These are phyloP conservation scores for Heliconius sara DNA, from an alignment of 2,888 invertebrate species.

Conservation along the genomic window DNA sequence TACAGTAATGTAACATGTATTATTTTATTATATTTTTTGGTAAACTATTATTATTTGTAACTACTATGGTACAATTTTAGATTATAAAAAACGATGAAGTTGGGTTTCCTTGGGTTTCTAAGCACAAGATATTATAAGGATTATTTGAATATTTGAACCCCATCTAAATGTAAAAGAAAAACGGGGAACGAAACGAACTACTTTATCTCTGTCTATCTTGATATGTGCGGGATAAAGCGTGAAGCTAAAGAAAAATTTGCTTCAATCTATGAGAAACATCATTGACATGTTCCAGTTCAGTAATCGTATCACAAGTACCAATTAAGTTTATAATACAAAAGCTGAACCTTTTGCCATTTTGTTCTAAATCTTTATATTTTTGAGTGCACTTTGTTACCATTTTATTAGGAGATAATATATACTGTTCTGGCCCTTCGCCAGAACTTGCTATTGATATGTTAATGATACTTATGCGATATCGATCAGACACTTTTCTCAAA, in stretches of 20 bases:
- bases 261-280: neutral
- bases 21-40: too few species aligned
- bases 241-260: neutral
- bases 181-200: neutral
- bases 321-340: slow-evolving; percentile 10
- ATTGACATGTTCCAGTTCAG: neutral
- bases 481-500: slow-evolving; percentile 46
- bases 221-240: neutral
- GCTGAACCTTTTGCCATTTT: slow-evolving; percentile 20
- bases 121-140: too few species aligned
- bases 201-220: neutral
- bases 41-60: too few species aligned
- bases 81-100: too few species aligned
- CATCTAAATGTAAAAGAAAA: too few species aligned
- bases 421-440: slow-evolving; percentile 52
- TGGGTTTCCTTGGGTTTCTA: too few species aligned
- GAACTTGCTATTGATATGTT: slow-evolving; percentile 52
- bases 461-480: slow-evolving; percentile 52
- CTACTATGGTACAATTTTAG: too few species aligned
- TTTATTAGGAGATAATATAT: slow-evolving; percentile 47
- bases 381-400: slow-evolving; percentile 26
- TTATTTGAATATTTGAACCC: too few species aligned
- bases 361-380: slow-evolving; percentile 27
- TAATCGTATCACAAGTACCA: neutral
- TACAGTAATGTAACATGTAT: too few species aligned